phyloP scores from a whole-genome alignment of 2,113 vertebrate species.

The Crotalus helleri region DNA sequence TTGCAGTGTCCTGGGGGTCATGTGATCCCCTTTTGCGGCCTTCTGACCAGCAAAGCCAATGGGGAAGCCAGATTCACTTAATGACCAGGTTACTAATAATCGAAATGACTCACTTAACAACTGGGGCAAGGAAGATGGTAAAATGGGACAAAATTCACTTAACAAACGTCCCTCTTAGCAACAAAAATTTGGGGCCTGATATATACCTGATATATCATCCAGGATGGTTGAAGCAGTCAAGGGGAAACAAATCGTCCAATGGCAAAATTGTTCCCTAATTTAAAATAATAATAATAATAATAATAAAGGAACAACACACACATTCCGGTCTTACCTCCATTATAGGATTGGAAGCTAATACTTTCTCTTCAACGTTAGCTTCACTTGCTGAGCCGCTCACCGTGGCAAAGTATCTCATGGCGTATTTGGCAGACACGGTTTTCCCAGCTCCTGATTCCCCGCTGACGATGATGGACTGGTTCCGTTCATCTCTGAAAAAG shows the following conservation, averaged over 20 bases:
- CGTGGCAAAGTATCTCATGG: constrained; percentile 97
- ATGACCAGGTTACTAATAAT: too few species aligned
- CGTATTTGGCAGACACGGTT: constrained; percentile 97
- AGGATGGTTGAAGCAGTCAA: not conserved
- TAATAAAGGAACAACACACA: not conserved
- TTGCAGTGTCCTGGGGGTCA: too few species aligned
- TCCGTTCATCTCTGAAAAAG: constrained; percentile 89
- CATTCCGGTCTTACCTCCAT: constrained; percentile 88
- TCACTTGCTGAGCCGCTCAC: constrained; percentile 95
- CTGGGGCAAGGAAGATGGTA: too few species aligned
- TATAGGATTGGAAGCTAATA: constrained; percentile 98
- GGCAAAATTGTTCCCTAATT: not conserved
- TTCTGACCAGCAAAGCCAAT: too few species aligned
- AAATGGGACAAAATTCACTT: too few species aligned
- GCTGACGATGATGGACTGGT: constrained; percentile 98
- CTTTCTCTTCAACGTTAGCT: constrained; percentile 94
- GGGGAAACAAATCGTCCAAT: not conserved
- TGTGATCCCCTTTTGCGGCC: too few species aligned
- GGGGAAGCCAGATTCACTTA: too few species aligned
- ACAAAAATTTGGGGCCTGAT: too few species aligned
- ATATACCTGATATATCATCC: not conserved
- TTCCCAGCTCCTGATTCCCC: constrained; percentile 97
- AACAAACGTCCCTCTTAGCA: too few species aligned
- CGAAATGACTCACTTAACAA: too few species aligned
- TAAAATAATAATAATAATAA: too few species aligned